These are phyloP conservation scores for Zoanthus sansibaricus DNA, from an alignment of 92 coral and sea anemone genomes.

Conservation along the genomic window DNA sequence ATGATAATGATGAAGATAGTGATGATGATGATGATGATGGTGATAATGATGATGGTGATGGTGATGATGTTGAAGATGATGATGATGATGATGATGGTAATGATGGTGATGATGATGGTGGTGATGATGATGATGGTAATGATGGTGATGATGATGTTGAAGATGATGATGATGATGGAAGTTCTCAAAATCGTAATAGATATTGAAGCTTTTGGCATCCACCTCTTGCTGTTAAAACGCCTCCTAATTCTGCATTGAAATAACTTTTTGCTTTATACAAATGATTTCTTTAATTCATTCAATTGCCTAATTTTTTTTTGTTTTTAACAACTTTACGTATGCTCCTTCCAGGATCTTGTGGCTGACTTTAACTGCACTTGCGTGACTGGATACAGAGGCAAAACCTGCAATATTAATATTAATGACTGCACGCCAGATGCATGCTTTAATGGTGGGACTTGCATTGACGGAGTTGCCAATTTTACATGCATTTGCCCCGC, in stretches of 20 bases:
- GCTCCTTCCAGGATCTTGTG: conserved; percentile 68
- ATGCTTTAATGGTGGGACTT: conserved; percentile 83
- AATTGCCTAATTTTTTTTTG: background rate
- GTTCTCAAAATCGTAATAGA: no score
- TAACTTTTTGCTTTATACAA: background rate
- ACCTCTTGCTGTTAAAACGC: background rate
- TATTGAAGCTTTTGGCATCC: background rate
- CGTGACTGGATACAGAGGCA: conserved; percentile 77
- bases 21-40: no score
- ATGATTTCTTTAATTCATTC: background rate
- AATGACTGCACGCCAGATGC: conserved; percentile 71
- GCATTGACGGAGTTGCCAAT: conserved; percentile 74
- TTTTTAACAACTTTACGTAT: background rate
- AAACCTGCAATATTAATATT: conserved; percentile 68
- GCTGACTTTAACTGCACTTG: conserved; percentile 79
- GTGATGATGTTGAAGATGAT: no score
- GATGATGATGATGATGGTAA: no score
- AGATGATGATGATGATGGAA: no score
- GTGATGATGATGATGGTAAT: no score
- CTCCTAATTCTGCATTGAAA: background rate
- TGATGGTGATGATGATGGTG: no score
- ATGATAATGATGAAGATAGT: no score
- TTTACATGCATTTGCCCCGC: conserved; percentile 72
- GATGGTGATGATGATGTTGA: no score
- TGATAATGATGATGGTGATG: no score